Evolutionary conservation across 2,888 invertebrate genomes (phyloP), one percentile per base, ranked within the genome.

Genomic region (Notodonta ziczac): DNA sequence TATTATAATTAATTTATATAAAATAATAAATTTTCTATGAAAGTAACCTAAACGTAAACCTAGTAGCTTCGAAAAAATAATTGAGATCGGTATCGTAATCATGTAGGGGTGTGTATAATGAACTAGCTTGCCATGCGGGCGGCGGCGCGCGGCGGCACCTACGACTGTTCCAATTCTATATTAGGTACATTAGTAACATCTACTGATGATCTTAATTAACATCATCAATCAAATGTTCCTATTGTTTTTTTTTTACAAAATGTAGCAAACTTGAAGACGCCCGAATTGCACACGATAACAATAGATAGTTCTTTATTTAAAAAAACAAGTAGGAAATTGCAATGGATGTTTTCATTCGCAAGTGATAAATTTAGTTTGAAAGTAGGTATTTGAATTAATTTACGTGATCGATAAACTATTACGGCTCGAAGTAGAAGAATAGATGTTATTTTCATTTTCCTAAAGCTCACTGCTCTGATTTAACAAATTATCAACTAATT

Each of bases 41-140:
- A 73, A 77, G 78, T 83, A 80, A 72, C 73, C 76, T 78, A 83
- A 81, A 83, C 66, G 85, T 87, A 86, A 85, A 81, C 81, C 91
- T 93, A 93, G 87, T 93, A 93, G 93, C 93, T 91, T 93, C 93
- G 83, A 90, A 87, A 77, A 89, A 82, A 87, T 86, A 65, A 88
- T 88, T 93, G 93, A 93, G 93, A 93, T 93, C 93, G 87, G 90
- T 87, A 83, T 85, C 85, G 78, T 83, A 83, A 81, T 83, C 79
- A 82, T 79, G 75, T 80, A 72, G 67, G 62, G 57, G 14, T 54
- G 13, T 52, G 12, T 6, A 12, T n/a, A 74, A 78, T 76, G 76
- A 78, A 78, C 75, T 79, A 76, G 70, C 73, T 63, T 73, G 71
- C 74, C 69, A 70, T 65, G 63, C 56, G 44, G n/a, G n/a, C n/a